Evolutionary conservation across 2,797 vertebrate species (phyloP), one percentile per base, ranked within the genome.

Genomic region (Anguilla anguilla): DNA sequence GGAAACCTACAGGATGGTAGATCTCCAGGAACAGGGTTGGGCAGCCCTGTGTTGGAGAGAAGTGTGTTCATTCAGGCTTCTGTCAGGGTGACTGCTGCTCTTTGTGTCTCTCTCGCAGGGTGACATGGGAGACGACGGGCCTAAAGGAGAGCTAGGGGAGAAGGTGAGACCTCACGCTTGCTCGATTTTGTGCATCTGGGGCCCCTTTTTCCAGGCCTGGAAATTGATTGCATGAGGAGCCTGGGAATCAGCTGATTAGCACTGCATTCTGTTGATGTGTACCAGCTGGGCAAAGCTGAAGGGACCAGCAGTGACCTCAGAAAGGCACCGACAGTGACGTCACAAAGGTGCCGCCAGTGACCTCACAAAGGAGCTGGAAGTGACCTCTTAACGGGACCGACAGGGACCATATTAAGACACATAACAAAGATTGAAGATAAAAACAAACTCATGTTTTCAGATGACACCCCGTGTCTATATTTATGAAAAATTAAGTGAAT

Each of bases 121-220:
- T 59, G 97, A 99, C 89, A 91, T 96, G 94, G 98, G 98, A 19
- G 97, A 98, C 91, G 96, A 95, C 15, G 98, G 98, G 35, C 94
- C 87, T 2, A 99, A 98, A 94, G 98, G 98, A 89, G 97, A 98
- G 35, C 28, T 93, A 0, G 98, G 98, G 69, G 97, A 97, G 94
- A 99, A 99, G 98, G 98, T 99, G 97, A 88, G 93, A 89, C 25
- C 17, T 82, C 19, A 11, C 13, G 2, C 39, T 6, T 74, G 3
- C 7, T 15, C 11, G 13, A 39, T 35, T 10, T 72, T 10, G n/a
- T 11, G 69, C 7, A 35, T 31, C 11, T 5, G 31, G 31, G 10
- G 28, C 9, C 10, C 67, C 19, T 79, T 79, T 79, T 2, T 79
- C 31, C 39, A 39, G 11, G 28, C 35, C 72, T 74, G 72, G 17